A percentile compares a stretch with the other conserved stretches of the same genome.
phyloP scores from a whole-genome alignment of 1,140 invertebrate genomes.

The Delia radicum region DNA sequence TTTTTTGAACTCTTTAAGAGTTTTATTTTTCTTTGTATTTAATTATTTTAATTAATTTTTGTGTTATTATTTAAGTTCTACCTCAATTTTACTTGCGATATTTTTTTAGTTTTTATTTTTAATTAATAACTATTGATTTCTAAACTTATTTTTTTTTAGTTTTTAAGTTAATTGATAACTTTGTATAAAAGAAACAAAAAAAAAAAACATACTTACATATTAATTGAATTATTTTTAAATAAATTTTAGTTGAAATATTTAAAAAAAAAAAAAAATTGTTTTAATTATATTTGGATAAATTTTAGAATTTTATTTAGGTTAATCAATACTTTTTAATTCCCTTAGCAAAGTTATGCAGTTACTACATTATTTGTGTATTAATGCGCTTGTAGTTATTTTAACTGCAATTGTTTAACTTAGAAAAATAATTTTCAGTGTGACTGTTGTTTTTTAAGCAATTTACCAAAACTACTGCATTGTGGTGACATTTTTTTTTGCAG shows the following conservation, averaged over 20 bases:
- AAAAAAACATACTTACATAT: neutral
- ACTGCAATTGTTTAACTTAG: no score
- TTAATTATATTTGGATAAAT: neutral
- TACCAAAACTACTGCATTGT: no score
- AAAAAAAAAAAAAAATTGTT: neutral
- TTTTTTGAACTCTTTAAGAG: conserved; percentile 3
- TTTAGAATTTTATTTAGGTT: no score
- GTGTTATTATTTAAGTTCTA: neutral
- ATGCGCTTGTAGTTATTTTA: no score
- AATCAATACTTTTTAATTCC: no score
- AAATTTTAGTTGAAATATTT: conserved; percentile 24
- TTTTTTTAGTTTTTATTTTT: conserved; percentile 13
- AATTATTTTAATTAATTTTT: neutral
- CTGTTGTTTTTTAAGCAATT: no score
- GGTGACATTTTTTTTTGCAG: no score
- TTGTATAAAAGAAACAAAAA: conserved; percentile 2
- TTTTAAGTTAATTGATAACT: neutral
- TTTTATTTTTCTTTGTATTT: neutral
- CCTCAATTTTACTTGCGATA: conserved; percentile 7
- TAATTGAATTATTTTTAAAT: conserved; percentile 13
- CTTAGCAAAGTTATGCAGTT: no score
- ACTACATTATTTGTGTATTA: no score
- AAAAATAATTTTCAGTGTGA: no score
- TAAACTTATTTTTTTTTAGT: neutral
- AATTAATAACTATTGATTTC: neutral